A percentile compares a stretch with the other conserved stretches of the same genome.
Evolutionary conservation across 2,888 invertebrate species (phyloP).

Genomic region (Luperina nickerlii): DNA sequence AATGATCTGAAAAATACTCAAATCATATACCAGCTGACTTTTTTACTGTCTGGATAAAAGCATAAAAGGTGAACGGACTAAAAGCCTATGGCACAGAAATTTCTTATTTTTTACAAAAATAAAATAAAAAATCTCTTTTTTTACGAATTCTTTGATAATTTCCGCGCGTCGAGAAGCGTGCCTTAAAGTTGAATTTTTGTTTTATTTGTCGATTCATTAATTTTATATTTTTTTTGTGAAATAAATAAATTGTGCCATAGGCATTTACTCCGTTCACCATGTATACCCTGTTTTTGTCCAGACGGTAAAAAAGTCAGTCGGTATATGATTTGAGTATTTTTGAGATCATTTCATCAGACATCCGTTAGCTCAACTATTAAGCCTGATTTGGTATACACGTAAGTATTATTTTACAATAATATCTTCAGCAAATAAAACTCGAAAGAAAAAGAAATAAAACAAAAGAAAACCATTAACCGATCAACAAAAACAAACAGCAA

Average conservation of each 20-base stretch:
- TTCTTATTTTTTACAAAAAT: no score
- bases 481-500: conserved; percentile 32
- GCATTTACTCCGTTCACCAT: no score
- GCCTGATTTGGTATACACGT: not conserved
- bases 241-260: not conserved
- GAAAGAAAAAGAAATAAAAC: not conserved
- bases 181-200: no score
- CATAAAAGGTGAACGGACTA: no score
- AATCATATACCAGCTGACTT: no score
- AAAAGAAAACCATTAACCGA: conserved; percentile 6
- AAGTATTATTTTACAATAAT: not conserved
- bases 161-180: no score
- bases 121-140: no score
- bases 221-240: not conserved
- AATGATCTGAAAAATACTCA: no score
- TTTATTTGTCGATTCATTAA: not conserved
- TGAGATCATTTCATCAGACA: not conserved
- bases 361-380: not conserved
- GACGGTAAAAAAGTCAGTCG: not conserved
- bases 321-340: not conserved
- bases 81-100: no score
- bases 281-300: not conserved
- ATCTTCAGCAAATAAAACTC: not conserved
- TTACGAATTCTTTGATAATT: not conserved
- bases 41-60: not conserved